A percentile compares a stretch with the other conserved stretches of the same genome.
phyloP scores from a whole-genome alignment of 2,797 vertebrate genomes.

The Bradypodion ventrale region DNA sequence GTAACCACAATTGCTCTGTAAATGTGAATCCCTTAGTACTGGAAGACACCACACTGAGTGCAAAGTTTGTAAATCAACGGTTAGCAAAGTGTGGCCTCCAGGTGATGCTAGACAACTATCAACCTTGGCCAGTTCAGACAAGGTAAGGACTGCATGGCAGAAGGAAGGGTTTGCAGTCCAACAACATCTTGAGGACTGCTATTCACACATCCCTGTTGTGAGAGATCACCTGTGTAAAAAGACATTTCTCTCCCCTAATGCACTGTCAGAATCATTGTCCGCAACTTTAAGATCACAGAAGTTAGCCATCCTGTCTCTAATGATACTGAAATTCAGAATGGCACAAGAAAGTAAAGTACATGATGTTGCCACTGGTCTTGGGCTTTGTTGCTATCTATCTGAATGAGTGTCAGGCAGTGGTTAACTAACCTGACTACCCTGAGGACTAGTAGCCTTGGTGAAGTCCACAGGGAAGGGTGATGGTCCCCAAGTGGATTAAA shows the following conservation, averaged over 20 bases:
- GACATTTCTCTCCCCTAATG: neutral
- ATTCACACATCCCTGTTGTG: neutral
- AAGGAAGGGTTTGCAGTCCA: too few species aligned
- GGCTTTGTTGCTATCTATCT: neutral
- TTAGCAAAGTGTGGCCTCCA: neutral
- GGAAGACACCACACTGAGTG: neutral
- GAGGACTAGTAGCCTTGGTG: too few species aligned
- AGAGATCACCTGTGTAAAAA: neutral
- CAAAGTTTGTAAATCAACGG: neutral
- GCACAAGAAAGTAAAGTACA: neutral
- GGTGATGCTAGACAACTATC: too few species aligned
- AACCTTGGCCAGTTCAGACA: too few species aligned
- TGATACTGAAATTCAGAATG: neutral
- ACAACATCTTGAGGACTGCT: too few species aligned
- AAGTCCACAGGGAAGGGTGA: too few species aligned
- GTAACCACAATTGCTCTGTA: neutral
- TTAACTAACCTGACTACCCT: too few species aligned
- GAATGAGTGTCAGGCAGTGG: too few species aligned
- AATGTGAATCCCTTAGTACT: neutral
- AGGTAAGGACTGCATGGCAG: too few species aligned
- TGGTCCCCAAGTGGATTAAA: too few species aligned
- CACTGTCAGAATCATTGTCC: neutral
- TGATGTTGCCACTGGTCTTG: neutral
- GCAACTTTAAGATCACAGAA: neutral
- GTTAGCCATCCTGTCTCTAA: neutral